Base-by-base conservation (phyloP, 2,888 invertebrate species). In the Thymelicus acteon region DNA sequence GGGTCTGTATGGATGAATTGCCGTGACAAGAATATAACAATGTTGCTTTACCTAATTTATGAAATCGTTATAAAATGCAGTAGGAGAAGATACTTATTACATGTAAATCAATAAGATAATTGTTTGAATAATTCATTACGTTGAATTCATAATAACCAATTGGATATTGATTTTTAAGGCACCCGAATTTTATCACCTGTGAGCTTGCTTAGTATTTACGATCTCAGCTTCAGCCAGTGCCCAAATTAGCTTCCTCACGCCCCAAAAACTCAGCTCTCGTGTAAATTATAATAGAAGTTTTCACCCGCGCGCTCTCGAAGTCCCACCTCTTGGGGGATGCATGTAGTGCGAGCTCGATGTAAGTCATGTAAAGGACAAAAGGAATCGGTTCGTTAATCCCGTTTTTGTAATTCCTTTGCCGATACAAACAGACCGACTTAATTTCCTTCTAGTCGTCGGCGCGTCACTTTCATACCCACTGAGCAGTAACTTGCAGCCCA, bases 361-460 rank as follows among this genome's bases (percentile, higher is more conserved):
- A 69, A 69, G 70, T 70, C 70, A 58, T 70, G 70, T 70, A 70
- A 70, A 60, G 64, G 70, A 70, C 70, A 70, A 70, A 70, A 64
- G 44, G 66, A 71, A 66, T 71, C 65, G 71, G 71, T 66, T 66
- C 66, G 66, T 71, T 71, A 71, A 71, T 66, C 66, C 66, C 71
- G 71, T 71, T 66, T 71, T 71, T 66, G 71, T 66, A 66, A 71
- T 66, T 71, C 71, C 70, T 70, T 70, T 70, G 70, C 64, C 70
- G 70, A 70, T 70, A 70, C 75, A 74, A 74, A 76, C 79, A 77
- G 74, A 73, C 73, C 73, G 71, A 75, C 74, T 71, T 66, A 66
- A 74, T 74, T 77, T 77, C 76, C 73, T 74, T 75, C 72, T 78
- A 78, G 75, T 74, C 71, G 73, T 70, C 73, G 72, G 71, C 74